Percentiles rank a stretch among this genome's conserved stretches.
phyloP scores from a whole-genome alignment of 2,888 invertebrate genomes.

The Pristionchus maxplancki region DNA sequence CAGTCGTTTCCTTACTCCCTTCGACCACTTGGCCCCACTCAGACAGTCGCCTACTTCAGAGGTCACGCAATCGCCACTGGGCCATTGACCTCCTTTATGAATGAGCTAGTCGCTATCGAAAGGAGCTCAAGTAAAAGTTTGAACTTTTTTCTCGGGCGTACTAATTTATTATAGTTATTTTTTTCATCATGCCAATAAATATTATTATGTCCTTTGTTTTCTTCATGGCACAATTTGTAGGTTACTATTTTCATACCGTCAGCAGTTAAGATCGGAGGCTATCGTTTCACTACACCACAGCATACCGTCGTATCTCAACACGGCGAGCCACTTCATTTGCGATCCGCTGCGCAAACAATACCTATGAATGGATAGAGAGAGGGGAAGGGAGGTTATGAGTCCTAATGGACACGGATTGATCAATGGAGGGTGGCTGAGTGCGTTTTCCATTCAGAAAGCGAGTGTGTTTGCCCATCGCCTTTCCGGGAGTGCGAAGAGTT shows the following conservation, averaged over 20 bases:
- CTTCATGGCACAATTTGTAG: too few relatives aligned
- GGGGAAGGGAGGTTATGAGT: conserved; percentile 15
- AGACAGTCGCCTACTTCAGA: background rate
- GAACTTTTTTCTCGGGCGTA: too few relatives aligned
- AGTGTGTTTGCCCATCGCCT: conserved; percentile 27
- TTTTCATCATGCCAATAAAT: too few relatives aligned
- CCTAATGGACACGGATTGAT: conserved; percentile 35
- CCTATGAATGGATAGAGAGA: background rate
- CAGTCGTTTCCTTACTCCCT: background rate
- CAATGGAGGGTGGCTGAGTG: conserved; percentile 29
- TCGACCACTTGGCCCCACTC: conserved; percentile 1
- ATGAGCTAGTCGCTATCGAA: background rate
- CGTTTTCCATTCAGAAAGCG: conserved; percentile 18
- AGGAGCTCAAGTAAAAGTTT: too few relatives aligned
- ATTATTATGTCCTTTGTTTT: too few relatives aligned
- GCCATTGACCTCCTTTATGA: background rate
- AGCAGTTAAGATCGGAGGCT: too few relatives aligned
- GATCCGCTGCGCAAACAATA: conserved; percentile 19
- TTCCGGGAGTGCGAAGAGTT: conserved; percentile 1
- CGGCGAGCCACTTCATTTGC: background rate
- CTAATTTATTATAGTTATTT: too few relatives aligned
- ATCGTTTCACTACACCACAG: too few relatives aligned
- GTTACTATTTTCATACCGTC: too few relatives aligned
- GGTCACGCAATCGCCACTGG: background rate
- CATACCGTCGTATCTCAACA: background rate